A percentile compares a stretch with the other conserved stretches of the same genome.
Conservation (phyloP, 2,113 vertebrate species). For the Aspidoscelis tigris region DNA sequence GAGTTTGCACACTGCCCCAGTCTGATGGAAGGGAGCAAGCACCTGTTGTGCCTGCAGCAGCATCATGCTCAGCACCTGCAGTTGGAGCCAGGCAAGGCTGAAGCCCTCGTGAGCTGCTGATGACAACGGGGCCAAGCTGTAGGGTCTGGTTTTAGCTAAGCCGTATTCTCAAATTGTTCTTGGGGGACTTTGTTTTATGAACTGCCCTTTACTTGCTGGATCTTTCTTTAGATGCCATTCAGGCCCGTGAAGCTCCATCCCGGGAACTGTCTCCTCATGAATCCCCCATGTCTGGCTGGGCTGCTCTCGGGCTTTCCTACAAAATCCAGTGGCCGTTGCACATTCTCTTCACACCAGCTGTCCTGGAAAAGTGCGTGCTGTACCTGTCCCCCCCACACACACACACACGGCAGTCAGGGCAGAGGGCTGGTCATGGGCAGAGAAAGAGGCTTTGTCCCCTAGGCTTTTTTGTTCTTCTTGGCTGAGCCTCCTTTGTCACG, state of each 20-base stretch:
- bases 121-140: too few relatives aligned
- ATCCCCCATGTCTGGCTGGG: slow-evolving; percentile 91
- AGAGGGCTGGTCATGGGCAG: too few relatives aligned
- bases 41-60: too few relatives aligned
- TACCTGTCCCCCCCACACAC: neutral
- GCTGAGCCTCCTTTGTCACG: neutral
- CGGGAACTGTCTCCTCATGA: slow-evolving; percentile 93
- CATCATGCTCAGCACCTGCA: too few relatives aligned
- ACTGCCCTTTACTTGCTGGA: neutral
- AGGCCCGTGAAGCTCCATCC: slow-evolving; percentile 86
- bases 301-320: slow-evolving; percentile 93
- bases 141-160: too few relatives aligned
- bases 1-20: neutral
- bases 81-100: too few relatives aligned
- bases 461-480: slow-evolving; percentile 13
- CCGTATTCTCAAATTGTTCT: too few relatives aligned
- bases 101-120: too few relatives aligned
- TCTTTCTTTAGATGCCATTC: slow-evolving; percentile 78
- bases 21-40: neutral
- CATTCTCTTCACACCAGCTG: slow-evolving; percentile 96
- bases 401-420: neutral
- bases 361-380: slow-evolving; percentile 91
- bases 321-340: slow-evolving; percentile 98
- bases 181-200: neutral
- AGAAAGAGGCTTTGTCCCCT: neutral